These are phyloP conservation scores for Phallusia fumigata DNA, from an alignment of 23 tunicate species.

Conservation along the genomic window DNA sequence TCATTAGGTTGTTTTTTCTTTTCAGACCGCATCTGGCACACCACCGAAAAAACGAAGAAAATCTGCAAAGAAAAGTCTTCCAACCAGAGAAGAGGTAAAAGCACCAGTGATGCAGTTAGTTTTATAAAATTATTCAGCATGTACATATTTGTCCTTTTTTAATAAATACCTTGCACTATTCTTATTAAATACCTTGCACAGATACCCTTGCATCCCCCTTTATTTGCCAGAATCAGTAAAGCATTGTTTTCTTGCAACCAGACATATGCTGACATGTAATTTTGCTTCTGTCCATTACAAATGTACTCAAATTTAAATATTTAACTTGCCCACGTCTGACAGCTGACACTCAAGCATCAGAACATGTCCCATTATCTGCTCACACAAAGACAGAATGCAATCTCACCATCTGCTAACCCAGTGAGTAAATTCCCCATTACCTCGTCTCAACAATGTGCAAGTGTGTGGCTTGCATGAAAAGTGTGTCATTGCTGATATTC, in stretches of 20 bases:
- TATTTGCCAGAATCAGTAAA: too few species aligned
- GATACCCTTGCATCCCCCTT: too few species aligned
- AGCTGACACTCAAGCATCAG: conserved; percentile 94
- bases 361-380: conserved; percentile 90
- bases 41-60: conserved; percentile 47
- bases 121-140: too few species aligned
- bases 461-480: neutral
- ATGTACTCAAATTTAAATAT: neutral
- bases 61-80: conserved; percentile 36
- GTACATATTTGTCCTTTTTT: too few species aligned
- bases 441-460: neutral
- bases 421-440: conserved; percentile 18
- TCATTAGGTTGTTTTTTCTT: neutral
- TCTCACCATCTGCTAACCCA: conserved; percentile 20
- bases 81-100: conserved; percentile 75
- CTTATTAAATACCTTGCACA: too few species aligned
- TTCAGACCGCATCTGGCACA: neutral
- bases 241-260: too few species aligned
- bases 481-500: neutral
- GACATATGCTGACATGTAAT: too few species aligned
- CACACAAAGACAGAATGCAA: conserved; percentile 42
- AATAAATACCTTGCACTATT: too few species aligned
- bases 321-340: conserved; percentile 14
- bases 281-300: too few species aligned
- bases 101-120: too few species aligned